Evolutionary conservation across 2,888 invertebrate genomes (phyloP).

Genomic region (Hesperia comma): DNA sequence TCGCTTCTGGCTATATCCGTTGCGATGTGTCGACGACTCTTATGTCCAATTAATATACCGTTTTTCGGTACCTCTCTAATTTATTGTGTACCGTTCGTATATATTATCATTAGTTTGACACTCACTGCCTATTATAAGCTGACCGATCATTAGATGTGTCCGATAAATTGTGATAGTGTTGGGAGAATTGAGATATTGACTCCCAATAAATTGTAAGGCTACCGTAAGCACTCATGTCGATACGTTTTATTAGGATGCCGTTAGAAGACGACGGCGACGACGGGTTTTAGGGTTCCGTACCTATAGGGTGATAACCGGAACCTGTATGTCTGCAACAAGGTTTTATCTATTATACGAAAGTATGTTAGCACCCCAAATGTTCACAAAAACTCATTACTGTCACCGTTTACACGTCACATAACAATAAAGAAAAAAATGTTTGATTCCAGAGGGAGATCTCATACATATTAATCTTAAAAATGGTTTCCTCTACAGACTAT

Average conservation of each 20-base stretch:
- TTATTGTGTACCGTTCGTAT: constrained; percentile 73
- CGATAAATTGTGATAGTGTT: constrained; percentile 70
- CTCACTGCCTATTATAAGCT: constrained; percentile 74
- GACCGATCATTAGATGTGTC: constrained; percentile 73
- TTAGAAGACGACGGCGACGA: constrained; percentile 2
- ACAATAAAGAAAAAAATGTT: too few relatives aligned
- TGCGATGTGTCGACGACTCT: constrained; percentile 68
- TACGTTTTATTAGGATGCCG: constrained; percentile 6
- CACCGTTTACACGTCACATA: too few relatives aligned
- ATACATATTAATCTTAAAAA: too few relatives aligned
- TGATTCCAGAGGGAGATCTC: too few relatives aligned
- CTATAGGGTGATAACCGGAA: too few relatives aligned
- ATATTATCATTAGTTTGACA: constrained; percentile 82
- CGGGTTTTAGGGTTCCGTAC: too few relatives aligned
- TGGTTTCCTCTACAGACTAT: too few relatives aligned
- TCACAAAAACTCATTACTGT: too few relatives aligned
- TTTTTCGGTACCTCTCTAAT: constrained; percentile 73
- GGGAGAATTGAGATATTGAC: constrained; percentile 73
- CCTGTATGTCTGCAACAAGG: too few relatives aligned
- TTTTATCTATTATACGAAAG: too few relatives aligned
- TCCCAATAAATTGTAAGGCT: constrained; percentile 39
- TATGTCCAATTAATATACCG: constrained; percentile 82
- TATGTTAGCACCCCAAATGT: too few relatives aligned
- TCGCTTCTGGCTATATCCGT: constrained; percentile 25
- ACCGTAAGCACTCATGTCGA: constrained; percentile 12